Evolutionary conservation across 2,888 invertebrate species (phyloP).

Genomic region (Melangyna quadrimaculata): DNA sequence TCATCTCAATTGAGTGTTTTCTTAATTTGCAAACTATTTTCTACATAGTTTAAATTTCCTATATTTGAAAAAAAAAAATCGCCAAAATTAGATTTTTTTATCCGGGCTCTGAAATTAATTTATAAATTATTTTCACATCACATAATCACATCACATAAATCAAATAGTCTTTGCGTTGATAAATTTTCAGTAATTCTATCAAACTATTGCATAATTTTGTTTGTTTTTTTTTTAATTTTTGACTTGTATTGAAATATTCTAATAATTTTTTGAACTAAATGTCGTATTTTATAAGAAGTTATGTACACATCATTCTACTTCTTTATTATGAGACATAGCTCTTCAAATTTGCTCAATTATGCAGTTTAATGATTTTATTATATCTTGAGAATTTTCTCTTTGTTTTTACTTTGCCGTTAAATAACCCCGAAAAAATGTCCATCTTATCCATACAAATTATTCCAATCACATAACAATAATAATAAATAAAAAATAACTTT

Average conservation of each 20-base stretch:
- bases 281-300: background rate
- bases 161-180: too few species aligned
- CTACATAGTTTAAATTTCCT: too few species aligned
- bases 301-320: background rate
- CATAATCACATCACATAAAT: too few species aligned
- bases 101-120: too few species aligned
- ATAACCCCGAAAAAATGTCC: background rate
- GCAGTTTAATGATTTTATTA: background rate
- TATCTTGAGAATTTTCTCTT: background rate
- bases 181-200: too few species aligned
- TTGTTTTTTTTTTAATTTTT: background rate
- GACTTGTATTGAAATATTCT: background rate
- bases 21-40: too few species aligned
- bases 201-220: too few species aligned
- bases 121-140: too few species aligned
- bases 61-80: too few species aligned
- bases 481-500: constrained; percentile 6
- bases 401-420: background rate
- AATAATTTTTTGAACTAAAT: background rate
- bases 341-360: background rate
- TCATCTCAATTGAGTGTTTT: too few species aligned
- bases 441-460: background rate
- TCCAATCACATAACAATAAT: constrained; percentile 28
- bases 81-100: too few species aligned
- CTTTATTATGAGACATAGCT: background rate